Conservation (phyloP, 35 echinoderm and acorn worm species). For the Patiria miniata region DNA sequence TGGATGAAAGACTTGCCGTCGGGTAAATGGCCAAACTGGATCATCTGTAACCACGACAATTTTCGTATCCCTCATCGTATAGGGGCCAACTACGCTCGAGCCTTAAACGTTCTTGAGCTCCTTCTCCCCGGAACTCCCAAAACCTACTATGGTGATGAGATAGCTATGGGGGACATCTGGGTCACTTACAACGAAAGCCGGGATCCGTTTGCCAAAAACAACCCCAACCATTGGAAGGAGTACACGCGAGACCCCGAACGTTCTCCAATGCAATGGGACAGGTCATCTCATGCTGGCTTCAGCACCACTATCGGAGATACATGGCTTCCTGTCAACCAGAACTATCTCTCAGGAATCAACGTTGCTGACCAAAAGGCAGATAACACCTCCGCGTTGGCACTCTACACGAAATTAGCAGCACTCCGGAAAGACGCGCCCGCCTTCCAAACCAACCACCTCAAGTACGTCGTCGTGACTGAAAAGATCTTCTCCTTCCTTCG, state of each 20-base stretch:
- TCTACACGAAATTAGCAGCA: slow-evolving; percentile 52
- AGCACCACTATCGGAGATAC: slow-evolving; percentile 65
- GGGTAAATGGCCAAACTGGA: slow-evolving; percentile 89
- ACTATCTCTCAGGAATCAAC: slow-evolving; percentile 66
- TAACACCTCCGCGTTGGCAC: slow-evolving; percentile 47
- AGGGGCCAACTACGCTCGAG: slow-evolving; percentile 51
- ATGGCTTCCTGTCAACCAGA: slow-evolving; percentile 83
- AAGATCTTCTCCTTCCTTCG: slow-evolving; percentile 87
- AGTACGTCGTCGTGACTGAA: slow-evolving; percentile 64
- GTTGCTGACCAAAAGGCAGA: slow-evolving; percentile 67
- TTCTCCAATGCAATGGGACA: slow-evolving; percentile 93
- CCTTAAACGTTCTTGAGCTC: slow-evolving; percentile 73
- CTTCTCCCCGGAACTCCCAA: slow-evolving; percentile 87
- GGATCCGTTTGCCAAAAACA: slow-evolving; percentile 85
- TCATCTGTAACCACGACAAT: slow-evolving; percentile 94
- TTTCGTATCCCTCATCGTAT: slow-evolving; percentile 58
- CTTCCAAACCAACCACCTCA: slow-evolving; percentile 74
- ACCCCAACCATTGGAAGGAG: slow-evolving; percentile 86
- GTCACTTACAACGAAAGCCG: slow-evolving; percentile 80
- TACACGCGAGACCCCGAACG: slow-evolving; percentile 92
- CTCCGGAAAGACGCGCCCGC: slow-evolving; percentile 45
- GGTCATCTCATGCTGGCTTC: slow-evolving; percentile 55
- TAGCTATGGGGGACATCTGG: slow-evolving; percentile 78
- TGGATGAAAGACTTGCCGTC: slow-evolving; percentile 48
- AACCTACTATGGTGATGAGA: slow-evolving; percentile 91